Evolutionary conservation across 2,797 vertebrate genomes (phyloP), one percentile per base, ranked within the genome.

Genomic region (Amblyopsis hoosieri): DNA sequence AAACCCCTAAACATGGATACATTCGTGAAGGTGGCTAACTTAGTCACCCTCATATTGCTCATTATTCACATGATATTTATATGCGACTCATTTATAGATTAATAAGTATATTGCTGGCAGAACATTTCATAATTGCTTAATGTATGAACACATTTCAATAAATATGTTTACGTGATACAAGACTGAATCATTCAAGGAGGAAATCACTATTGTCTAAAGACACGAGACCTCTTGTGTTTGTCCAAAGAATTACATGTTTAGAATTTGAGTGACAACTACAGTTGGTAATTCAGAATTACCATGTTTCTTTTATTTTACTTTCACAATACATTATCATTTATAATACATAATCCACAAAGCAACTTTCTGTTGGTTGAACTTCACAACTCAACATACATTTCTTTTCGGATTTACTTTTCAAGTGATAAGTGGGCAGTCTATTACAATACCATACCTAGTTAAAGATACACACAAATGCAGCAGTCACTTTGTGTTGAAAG

Each of bases 271-370:
- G 42, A 67, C 58, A 68, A 55, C 60, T 75, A 74, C 59, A 4
- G 23, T 62, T 3, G 15, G 59, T 51, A 3, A 54, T 15, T 67
- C 67, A 31, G 71, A 76, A 77, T 72, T 37, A 76, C 54, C 0
- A 54, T 69, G 48, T 62, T 80, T 76, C n/a, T 74, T 86, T 86
- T 87, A 85, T 86, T 90, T 75, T 74, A 75, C 68, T 78, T 84
- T 74, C 69, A 86, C 84, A 29, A 79, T 42, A 80, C 74, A 73
- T 76, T 15, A 76, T 64, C 66, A 58, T 73, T 80, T 68, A 42
- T 10, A 75, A 69, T 76, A 85, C 77, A 83, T 56, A 70, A 29
- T 71, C 54, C 72, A 87, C 69, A 67, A 74, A 76, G 59, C 54
- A 52, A 55, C 70, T 80, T 73, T 63, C 63, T 62, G 62, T 2